phyloP scores from a whole-genome alignment of 2,797 vertebrate genomes.

The Meda fulgida region DNA sequence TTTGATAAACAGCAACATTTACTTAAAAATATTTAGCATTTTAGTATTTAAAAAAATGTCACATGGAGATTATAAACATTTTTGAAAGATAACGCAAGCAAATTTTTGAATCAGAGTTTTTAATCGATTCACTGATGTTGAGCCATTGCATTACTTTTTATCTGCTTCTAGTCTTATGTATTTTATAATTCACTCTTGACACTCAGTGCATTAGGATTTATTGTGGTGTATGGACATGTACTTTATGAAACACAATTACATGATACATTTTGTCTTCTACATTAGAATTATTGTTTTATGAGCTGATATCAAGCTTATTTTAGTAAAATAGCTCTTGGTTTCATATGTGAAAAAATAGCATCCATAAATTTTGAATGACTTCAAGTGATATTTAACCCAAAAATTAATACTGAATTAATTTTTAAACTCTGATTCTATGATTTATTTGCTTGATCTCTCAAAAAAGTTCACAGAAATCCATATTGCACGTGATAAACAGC shows the following conservation, averaged over 20 bases:
- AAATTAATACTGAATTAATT: background rate
- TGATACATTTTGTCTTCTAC: background rate
- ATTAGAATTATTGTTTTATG: background rate
- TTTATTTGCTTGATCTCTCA: background rate
- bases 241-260: background rate
- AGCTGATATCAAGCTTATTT: background rate
- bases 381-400: background rate
- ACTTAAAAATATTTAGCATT: background rate
- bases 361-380: background rate
- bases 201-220: background rate
- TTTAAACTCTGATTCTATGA: background rate
- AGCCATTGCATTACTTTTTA: background rate
- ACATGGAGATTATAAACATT: background rate
- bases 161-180: background rate
- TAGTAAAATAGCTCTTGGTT: background rate
- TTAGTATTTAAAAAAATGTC: background rate
- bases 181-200: background rate
- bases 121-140: background rate
- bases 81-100: background rate
- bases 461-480: background rate
- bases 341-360: background rate
- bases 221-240: background rate
- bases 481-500: background rate
- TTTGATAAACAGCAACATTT: too few species aligned
- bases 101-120: background rate